Evolutionary conservation across 2,113 vertebrate genomes (phyloP).

Genomic region (Elephantulus edwardii): DNA sequence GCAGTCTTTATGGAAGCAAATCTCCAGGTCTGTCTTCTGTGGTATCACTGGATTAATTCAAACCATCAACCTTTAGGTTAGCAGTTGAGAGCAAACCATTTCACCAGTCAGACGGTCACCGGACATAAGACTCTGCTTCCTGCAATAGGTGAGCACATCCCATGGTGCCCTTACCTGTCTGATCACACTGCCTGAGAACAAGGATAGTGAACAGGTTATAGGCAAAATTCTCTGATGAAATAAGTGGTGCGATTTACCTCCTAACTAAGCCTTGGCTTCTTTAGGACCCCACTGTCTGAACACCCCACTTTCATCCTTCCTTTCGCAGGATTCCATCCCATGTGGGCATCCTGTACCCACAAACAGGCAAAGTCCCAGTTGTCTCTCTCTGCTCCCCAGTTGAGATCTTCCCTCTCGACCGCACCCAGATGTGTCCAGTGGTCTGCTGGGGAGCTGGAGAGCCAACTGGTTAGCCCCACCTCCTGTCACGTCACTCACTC

Average conservation of each 20-base stretch:
- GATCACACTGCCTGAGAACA: not conserved
- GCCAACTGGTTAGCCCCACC: accelerated
- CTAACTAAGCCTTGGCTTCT: not conserved
- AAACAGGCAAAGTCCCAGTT: not conserved
- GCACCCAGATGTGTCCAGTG: not conserved
- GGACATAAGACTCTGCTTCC: not conserved
- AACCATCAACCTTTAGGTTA: not conserved
- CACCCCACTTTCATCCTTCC: not conserved
- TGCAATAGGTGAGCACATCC: not conserved
- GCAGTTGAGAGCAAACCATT: not conserved
- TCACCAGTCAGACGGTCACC: not conserved
- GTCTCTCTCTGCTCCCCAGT: not conserved
- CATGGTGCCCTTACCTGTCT: not conserved
- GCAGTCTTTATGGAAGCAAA: not conserved
- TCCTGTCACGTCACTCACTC: not conserved
- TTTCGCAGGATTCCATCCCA: not conserved
- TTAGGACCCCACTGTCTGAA: not conserved
- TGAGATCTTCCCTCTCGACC: accelerated
- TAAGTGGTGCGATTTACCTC: not conserved
- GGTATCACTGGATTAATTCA: not conserved
- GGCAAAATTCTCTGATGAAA: not conserved
- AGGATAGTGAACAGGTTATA: not conserved
- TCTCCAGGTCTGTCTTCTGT: not conserved
- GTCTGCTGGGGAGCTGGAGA: not conserved
- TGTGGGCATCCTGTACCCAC: no score